Evolutionary conservation across 2,113 vertebrate species (phyloP).

Genomic region (Bothrops jararaca): DNA sequence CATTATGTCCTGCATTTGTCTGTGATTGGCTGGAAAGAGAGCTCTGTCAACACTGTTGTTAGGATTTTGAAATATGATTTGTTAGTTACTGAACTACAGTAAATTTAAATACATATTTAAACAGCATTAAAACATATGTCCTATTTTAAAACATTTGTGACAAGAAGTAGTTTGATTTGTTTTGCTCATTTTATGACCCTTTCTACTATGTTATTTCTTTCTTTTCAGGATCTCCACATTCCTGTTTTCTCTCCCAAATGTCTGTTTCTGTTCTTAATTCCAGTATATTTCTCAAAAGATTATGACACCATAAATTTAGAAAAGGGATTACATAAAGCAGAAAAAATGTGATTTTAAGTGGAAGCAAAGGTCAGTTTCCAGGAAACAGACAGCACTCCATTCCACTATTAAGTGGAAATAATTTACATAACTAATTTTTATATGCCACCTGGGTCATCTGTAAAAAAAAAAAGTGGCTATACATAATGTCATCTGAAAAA

Average conservation of each 20-base stretch:
- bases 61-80: background rate
- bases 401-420: background rate
- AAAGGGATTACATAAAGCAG: conserved; percentile 40
- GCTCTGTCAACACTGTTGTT: background rate
- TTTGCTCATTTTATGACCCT: background rate
- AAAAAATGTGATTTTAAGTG: conserved; percentile 8
- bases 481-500: background rate
- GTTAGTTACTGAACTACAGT: background rate
- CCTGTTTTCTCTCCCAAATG: background rate
- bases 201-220: background rate
- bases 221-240: background rate
- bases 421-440: background rate
- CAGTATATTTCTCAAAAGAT: conserved; percentile 11
- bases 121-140: background rate
- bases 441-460: conserved; percentile 14
- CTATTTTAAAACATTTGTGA: background rate
- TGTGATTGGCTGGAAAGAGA: background rate
- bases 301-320: conserved; percentile 31
- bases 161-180: background rate
- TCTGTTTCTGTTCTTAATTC: background rate
- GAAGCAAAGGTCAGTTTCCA: conserved; percentile 9
- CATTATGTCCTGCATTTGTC: too few relatives aligned
- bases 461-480: background rate
- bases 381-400: background rate
- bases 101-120: background rate